Evolutionary conservation across 2,888 invertebrate species (phyloP).

Genomic region (Caenorhabditis zanzibari): DNA sequence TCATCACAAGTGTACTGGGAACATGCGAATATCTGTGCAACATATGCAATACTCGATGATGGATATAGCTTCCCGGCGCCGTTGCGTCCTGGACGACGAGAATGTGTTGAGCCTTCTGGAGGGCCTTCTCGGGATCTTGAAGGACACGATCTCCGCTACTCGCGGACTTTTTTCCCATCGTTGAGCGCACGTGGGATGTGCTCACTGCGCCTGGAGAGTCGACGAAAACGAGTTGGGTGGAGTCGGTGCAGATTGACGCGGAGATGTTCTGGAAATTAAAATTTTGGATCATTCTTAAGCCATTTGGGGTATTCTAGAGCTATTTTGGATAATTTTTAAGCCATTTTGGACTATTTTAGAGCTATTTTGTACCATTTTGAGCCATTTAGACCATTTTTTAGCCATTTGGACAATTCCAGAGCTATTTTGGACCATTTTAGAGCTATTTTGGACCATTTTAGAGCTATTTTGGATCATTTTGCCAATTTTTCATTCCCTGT

Average conservation of each 20-base stretch:
- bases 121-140: constrained; percentile 80
- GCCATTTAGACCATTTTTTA: no score
- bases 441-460: not conserved
- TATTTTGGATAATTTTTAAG: no score
- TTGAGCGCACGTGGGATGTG: constrained; percentile 78
- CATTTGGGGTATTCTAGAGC: no score
- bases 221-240: constrained; percentile 91
- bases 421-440: not conserved
- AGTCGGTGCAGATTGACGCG: constrained; percentile 70
- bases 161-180: constrained; percentile 61
- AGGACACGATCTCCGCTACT: constrained; percentile 71
- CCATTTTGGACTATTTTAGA: no score
- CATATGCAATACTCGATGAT: constrained; percentile 81
- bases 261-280: constrained; percentile 72
- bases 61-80: constrained; percentile 80
- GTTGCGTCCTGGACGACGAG: constrained; percentile 82
- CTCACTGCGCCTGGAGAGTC: constrained; percentile 94
- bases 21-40: constrained; percentile 81
- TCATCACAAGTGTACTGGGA: constrained; percentile 90
- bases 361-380: no score
- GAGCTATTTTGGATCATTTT: not conserved
- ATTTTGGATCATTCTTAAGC: not conserved
- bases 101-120: constrained; percentile 80
- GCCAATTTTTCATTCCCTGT: not conserved
- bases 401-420: not conserved